Evolutionary conservation across 2,113 vertebrate genomes (phyloP), one percentile per base, ranked within the genome.

Genomic region (Crotalus tigris): DNA sequence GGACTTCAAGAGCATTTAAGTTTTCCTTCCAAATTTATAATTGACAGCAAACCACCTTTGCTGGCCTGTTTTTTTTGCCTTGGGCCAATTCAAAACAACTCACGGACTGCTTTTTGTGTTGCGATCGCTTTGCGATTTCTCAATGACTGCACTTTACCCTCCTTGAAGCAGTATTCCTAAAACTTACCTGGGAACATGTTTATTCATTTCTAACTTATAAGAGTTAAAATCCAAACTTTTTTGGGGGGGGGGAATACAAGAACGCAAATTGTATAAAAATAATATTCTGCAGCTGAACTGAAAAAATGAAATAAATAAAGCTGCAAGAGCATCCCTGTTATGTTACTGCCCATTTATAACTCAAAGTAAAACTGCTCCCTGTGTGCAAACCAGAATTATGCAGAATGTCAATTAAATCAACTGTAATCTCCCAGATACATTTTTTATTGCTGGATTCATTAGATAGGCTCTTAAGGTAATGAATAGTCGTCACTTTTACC

Each of bases 361-460:
- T 95, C 94, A 94, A 95, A 95, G 91, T 94, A 94, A 97, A 95
- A 98, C 95, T 91, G 93, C 93, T 96, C 97, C 95, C 21, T 95
- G 93, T 96, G 97, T 97, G 97, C 96, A 97, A 96, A 97, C 96
- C 93, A 93, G 93, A 96, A 97, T 96, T 95, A 96, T 92, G 91
- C 94, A 96, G 97, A 97, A 97, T 97, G 97, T 96, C 97, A 97
- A 91, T 97, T 98, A 97, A 97, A 98, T 97, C 97, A 97, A 94
- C 95, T 93, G 96, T 97, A 95, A 97, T 97, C 96, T 97, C 97
- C 96, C 96, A 97, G 96, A 97, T 97, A 98, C 96, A 95, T 96
- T 97, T 97, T 98, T 97, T 97, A 97, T 97, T 97, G 97, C 97
- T 96, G 96, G 97, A 97, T 97, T 97, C 98, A 97, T 97, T 97